Evolutionary conservation across 2,797 vertebrate genomes (phyloP).

Genomic region (Pseudomugil tenellus): DNA sequence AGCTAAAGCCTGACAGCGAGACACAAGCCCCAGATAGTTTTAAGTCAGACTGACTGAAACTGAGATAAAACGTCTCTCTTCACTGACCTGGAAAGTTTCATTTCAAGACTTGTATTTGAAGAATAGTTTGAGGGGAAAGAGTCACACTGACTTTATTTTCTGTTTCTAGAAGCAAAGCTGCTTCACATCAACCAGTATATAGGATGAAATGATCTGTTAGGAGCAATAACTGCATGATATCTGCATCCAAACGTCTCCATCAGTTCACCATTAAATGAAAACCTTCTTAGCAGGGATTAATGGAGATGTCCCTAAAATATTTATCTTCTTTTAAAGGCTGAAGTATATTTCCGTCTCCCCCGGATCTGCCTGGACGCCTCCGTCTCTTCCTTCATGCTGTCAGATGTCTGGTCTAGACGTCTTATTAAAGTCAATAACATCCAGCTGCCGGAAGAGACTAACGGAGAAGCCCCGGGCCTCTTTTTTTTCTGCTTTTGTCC

Average conservation of each 20-base stretch:
- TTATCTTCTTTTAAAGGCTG: neutral
- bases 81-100: neutral
- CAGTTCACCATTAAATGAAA: neutral
- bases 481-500: slow-evolving; percentile 5
- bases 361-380: neutral
- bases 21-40: too few relatives aligned
- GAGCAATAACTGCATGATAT: too few relatives aligned
- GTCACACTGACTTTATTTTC: too few relatives aligned
- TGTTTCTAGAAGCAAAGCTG: too few relatives aligned
- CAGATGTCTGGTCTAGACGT: slow-evolving; percentile 44
- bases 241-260: too few relatives aligned
- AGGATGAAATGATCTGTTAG: too few relatives aligned
- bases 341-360: neutral
- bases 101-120: too few relatives aligned
- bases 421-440: slow-evolving; percentile 55
- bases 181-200: too few relatives aligned
- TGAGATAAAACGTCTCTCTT: neutral
- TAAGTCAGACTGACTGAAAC: neutral
- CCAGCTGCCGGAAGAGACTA: slow-evolving; percentile 6
- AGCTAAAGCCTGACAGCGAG: too few relatives aligned
- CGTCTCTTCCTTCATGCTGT: slow-evolving; percentile 11
- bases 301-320: neutral
- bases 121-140: too few relatives aligned
- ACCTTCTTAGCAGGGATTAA: neutral
- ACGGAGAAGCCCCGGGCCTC: slow-evolving; percentile 9